Percentiles rank a stretch among this genome's conserved stretches.
phyloP scores from a whole-genome alignment of 2,888 invertebrate genomes.

The Rotaria magnacalcarata region DNA sequence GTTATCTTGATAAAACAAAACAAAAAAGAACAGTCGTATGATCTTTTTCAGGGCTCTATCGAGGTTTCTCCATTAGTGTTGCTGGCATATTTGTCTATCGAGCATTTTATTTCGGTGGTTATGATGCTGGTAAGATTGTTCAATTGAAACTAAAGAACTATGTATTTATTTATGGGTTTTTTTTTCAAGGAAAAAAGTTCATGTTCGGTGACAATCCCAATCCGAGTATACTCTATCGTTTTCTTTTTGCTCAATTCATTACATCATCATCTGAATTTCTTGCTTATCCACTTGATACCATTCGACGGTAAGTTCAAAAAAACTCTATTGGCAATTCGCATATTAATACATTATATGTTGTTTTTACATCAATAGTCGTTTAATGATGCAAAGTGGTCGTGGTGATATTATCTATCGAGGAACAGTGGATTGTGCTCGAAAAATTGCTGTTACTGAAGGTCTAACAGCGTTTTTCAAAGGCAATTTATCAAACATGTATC shows the following conservation, averaged over 20 bases:
- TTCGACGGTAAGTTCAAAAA: constrained; percentile 63
- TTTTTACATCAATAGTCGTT: constrained; percentile 63
- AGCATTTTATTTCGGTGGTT: constrained; percentile 79
- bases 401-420: constrained; percentile 20
- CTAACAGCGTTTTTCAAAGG: constrained; percentile 15
- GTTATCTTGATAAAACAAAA: background rate
- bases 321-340: no score
- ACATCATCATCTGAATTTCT: constrained; percentile 80
- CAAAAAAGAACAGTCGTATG: constrained; percentile 67
- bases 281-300: constrained; percentile 85
- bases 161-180: background rate
- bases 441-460: background rate
- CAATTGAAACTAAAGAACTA: background rate
- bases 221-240: constrained; percentile 16
- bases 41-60: constrained; percentile 72
- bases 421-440: background rate
- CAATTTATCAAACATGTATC: constrained; percentile 25
- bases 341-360: no score
- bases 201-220: constrained; percentile 28
- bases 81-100: constrained; percentile 77
- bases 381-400: constrained; percentile 83
- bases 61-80: constrained; percentile 81
- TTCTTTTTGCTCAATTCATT: constrained; percentile 58
- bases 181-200: background rate
- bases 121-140: constrained; percentile 34